Conservation (phyloP, 2,888 invertebrate genomes). For the Troides helena region DNA sequence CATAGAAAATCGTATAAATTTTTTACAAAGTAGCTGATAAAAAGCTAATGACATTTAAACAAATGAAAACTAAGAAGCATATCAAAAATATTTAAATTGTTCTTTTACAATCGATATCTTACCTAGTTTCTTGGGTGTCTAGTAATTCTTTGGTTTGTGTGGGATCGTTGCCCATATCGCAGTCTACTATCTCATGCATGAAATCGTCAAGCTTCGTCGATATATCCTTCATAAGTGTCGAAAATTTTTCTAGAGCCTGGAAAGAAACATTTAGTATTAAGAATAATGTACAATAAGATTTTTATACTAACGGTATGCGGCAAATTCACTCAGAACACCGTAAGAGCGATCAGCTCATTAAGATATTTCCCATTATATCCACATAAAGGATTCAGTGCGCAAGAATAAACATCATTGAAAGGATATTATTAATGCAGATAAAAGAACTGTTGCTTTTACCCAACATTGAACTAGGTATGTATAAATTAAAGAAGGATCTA, state of each 20-base stretch:
- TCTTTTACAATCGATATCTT: conserved; percentile 36
- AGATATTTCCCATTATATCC: conserved; percentile 50
- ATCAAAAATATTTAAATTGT: too few relatives aligned
- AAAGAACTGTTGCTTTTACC: too few relatives aligned
- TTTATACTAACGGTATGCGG: neutral
- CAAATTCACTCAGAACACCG: conserved; percentile 52
- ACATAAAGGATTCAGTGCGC: conserved; percentile 63
- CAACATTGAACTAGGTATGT: too few relatives aligned
- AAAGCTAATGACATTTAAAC: too few relatives aligned
- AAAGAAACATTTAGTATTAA: conserved; percentile 41
- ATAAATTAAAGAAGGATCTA: too few relatives aligned
- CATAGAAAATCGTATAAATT: too few relatives aligned
- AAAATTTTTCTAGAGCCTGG: conserved; percentile 97
- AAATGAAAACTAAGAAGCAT: too few relatives aligned
- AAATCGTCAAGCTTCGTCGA: conserved; percentile 92
- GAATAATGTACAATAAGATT: neutral
- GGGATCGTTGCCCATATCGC: conserved; percentile 96
- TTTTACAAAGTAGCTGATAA: too few relatives aligned
- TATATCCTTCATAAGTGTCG: conserved; percentile 93
- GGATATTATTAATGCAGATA: neutral
- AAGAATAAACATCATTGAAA: conserved; percentile 61
- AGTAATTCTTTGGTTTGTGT: conserved; percentile 93
- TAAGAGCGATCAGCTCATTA: conserved; percentile 56
- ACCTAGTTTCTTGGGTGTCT: conserved; percentile 88
- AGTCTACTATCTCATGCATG: conserved; percentile 93